Conservation (phyloP, 2,113 vertebrate species). For the Ptyas mucosa region DNA sequence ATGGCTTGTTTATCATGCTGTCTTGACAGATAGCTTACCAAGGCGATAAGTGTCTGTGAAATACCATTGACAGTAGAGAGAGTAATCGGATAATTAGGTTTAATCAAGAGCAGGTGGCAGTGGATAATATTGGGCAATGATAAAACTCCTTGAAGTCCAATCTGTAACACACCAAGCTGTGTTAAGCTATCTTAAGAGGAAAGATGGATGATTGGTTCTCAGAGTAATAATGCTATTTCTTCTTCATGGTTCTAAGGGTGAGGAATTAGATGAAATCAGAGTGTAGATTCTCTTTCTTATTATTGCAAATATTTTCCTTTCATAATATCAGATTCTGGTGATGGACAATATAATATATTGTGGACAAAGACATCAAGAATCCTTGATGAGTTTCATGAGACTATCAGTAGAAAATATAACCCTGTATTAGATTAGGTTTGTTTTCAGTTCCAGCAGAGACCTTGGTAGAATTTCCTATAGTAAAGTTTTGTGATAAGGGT, state of each 20-base stretch:
- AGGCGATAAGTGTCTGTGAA: not conserved
- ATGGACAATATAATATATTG: not conserved
- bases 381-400: not conserved
- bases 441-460: not conserved
- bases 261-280: not conserved
- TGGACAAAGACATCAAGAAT: not conserved
- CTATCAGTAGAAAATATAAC: not conserved
- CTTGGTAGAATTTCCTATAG: not conserved
- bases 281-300: not conserved
- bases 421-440: not conserved
- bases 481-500: not conserved
- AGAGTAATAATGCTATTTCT: not conserved
- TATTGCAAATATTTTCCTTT: not conserved
- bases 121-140: not conserved
- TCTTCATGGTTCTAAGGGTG: not conserved
- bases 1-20: constrained; percentile 2
- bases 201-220: not conserved
- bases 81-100: constrained; percentile 9
- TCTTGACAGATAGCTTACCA: constrained; percentile 9
- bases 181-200: not conserved
- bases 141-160: not conserved
- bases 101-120: constrained; percentile 24
- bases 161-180: not conserved
- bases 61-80: not conserved
- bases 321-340: not conserved